Conservation (phyloP, 2,797 vertebrate species). For the Micrastur ruficollis region DNA sequence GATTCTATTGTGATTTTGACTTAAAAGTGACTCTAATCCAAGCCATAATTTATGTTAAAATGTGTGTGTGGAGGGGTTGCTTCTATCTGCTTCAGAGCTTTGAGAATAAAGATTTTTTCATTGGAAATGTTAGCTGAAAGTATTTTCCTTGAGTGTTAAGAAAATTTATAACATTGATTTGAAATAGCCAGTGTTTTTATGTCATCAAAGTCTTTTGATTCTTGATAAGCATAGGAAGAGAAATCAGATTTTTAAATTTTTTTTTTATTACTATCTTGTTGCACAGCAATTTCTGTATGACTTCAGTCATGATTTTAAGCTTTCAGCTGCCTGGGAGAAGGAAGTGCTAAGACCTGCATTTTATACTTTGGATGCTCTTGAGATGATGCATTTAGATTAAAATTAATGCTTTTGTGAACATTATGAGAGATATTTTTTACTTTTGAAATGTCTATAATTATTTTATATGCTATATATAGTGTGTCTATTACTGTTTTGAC, state of each 20-base stretch:
- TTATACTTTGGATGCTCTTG: not conserved
- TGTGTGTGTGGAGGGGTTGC: accelerated
- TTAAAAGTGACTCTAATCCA: not conserved
- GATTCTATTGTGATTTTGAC: not conserved
- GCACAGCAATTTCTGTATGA: not conserved
- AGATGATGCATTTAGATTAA: not conserved
- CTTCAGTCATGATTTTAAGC: not conserved
- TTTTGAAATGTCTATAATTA: not conserved
- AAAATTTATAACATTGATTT: not conserved
- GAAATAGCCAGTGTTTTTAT: not conserved
- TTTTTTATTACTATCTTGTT: not conserved
- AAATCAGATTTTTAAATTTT: not conserved
- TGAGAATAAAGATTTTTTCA: not conserved
- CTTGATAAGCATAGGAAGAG: not conserved
- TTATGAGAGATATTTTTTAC: not conserved
- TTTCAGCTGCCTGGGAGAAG: not conserved
- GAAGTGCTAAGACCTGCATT: not conserved
- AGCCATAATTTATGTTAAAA: not conserved
- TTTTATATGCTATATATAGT: not conserved
- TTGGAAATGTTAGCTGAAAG: not conserved
- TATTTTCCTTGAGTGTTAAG: not conserved
- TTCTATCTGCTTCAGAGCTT: not conserved
- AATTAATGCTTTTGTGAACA: not conserved
- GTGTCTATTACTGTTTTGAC: not conserved
- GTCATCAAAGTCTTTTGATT: not conserved